Evolutionary conservation across 35 echinoderm and acorn worm species (phyloP).

Genomic region (Patiria miniata): DNA sequence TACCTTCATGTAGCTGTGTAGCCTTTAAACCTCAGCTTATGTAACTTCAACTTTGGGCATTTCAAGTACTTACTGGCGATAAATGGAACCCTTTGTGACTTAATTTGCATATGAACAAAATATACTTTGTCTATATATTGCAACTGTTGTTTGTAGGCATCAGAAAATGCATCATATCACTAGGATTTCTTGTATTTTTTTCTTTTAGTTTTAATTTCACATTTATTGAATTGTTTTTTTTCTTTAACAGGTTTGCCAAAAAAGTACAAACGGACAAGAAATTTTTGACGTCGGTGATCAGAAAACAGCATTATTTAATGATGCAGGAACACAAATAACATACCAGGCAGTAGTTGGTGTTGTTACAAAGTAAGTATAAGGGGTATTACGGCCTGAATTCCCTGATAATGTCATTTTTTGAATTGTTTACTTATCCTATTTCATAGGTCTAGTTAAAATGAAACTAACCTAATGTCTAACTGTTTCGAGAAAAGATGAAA

Average conservation of each 20-base stretch:
- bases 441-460: too few relatives aligned
- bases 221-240: neutral
- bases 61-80: too few relatives aligned
- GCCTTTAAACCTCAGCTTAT: neutral
- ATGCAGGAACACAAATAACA: neutral
- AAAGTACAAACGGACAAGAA: neutral
- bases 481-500: too few relatives aligned
- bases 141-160: too few relatives aligned
- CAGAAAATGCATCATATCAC: too few relatives aligned
- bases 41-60: neutral
- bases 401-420: neutral
- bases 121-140: too few relatives aligned
- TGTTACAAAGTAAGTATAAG: neutral
- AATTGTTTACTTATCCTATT: neutral
- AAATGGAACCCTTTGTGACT: too few relatives aligned
- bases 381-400: neutral
- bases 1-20: neutral
- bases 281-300: neutral
- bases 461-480: too few relatives aligned
- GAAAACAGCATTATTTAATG: neutral
- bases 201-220: too few relatives aligned
- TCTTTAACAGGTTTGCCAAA: neutral
- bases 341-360: neutral
- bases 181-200: neutral
- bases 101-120: too few relatives aligned